Evolutionary conservation across 2,797 vertebrate genomes (phyloP).

Genomic region (Rhynchonycteris naso): DNA sequence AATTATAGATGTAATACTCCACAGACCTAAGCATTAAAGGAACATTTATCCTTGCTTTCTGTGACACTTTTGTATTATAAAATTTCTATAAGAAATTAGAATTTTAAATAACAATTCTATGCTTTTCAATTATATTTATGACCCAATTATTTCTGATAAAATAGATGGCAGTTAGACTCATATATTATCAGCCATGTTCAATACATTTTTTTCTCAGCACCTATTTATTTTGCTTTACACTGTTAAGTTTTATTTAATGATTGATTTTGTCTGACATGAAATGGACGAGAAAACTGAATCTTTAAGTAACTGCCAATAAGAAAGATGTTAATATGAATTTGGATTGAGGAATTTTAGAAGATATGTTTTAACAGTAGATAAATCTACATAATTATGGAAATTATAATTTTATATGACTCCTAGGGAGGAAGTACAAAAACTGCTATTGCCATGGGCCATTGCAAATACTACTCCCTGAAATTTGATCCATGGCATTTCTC

Average conservation of each 20-base stretch:
- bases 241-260: conserved; percentile 43
- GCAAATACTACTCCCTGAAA: neutral
- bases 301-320: conserved; percentile 52
- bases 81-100: conserved; percentile 26
- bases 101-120: conserved; percentile 39
- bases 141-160: conserved; percentile 48
- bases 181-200: neutral
- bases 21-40: neutral
- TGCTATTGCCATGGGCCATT: neutral
- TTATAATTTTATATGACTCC: conserved; percentile 17
- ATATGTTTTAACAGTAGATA: neutral
- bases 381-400: conserved; percentile 1
- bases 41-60: conserved; percentile 8
- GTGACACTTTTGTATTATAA: neutral
- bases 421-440: neutral
- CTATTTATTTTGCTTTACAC: conserved; percentile 10
- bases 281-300: conserved; percentile 19
- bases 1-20: neutral
- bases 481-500: neutral
- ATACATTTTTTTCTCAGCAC: conserved; percentile 13
- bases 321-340: conserved; percentile 48
- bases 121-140: conserved; percentile 19
- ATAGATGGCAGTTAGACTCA: neutral
- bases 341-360: neutral
- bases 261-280: conserved; percentile 37